Evolutionary conservation across 2,797 vertebrate species (phyloP), one percentile per base, ranked within the genome.

Genomic region (Loris lydekkerianus): DNA sequence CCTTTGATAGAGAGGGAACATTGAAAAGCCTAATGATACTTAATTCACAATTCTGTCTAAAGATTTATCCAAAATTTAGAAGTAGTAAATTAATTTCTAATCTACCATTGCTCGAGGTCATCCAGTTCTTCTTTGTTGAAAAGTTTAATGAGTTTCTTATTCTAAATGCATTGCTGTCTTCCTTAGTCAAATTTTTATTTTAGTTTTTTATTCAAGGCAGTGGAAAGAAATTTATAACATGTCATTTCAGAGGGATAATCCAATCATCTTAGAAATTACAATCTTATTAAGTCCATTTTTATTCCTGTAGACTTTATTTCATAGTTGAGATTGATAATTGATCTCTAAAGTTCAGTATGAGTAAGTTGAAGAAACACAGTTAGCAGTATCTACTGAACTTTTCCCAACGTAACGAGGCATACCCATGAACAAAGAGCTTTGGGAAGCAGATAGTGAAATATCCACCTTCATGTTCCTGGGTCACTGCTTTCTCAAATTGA

Each of bases 401-500:
- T 94, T 73, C 37, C 70, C 37, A 40, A 40, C 15, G n/a, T 82
- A 43, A 4, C 6, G 90, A 95, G 77, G 63, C 46, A 23, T 86
- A 10, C 34, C 61, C 86, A 1, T 67, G 80, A 77, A 60, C 3
- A 84, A 95, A 81, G 63, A 63, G 75, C 82, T 86, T 56, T 17
- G 65, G 29, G 94, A 97, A 80, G 11, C 25, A 80, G 34, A 43
- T 2, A 93, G 86, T 63, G 93, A 81, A 53, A 53, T 73, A 72
- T 96, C 85, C 69, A 53, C 49, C 7, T 46, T 60, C 17, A 3
- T 75, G 27, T 93, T 31, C 56, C 25, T 81, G 88, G 88, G 43
- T 95, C 93, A 17, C 76, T 95, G 88, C 92, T 67, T 60, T 25
- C 58, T 86, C 93, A 82, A 43, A 85, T 75, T 81, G 89, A 89